Conservation (phyloP, 2,888 invertebrate species). For the Lasioglossum zephyrum region DNA sequence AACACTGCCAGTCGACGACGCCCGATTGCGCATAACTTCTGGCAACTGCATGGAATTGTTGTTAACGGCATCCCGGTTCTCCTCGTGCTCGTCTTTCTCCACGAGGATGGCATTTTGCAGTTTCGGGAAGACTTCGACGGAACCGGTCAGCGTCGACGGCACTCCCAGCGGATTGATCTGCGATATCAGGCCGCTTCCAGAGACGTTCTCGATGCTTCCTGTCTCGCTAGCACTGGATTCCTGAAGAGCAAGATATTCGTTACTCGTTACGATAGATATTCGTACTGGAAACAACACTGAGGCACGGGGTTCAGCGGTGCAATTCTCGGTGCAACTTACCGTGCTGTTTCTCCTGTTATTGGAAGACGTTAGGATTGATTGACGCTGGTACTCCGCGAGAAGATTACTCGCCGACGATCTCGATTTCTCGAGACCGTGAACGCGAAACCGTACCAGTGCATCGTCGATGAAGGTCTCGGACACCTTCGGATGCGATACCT, state of each 20-base stretch:
- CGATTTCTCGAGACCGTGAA: slow-evolving; percentile 91
- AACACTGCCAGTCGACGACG: slow-evolving; percentile 84
- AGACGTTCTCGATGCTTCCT: slow-evolving; percentile 80
- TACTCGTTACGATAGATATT: neutral
- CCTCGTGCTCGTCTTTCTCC: slow-evolving; percentile 71
- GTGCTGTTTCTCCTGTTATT: slow-evolving; percentile 79
- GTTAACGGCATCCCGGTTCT: slow-evolving; percentile 66
- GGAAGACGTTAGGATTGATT: slow-evolving; percentile 73
- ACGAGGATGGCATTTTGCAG: slow-evolving; percentile 57
- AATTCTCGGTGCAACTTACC: slow-evolving; percentile 69
- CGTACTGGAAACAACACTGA: neutral
- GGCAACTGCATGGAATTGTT: slow-evolving; percentile 75
- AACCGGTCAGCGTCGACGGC: slow-evolving; percentile 73
- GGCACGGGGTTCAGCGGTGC: neutral
- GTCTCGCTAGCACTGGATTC: slow-evolving; percentile 80
- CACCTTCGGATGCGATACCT: slow-evolving; percentile 94
- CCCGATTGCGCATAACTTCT: slow-evolving; percentile 84
- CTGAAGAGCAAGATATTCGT: slow-evolving; percentile 61
- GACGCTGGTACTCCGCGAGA: slow-evolving; percentile 84
- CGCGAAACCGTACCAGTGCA: slow-evolving; percentile 92
- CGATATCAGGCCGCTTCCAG: slow-evolving; percentile 81
- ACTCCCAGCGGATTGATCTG: slow-evolving; percentile 77
- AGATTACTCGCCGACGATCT: slow-evolving; percentile 85
- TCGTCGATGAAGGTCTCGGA: slow-evolving; percentile 96
- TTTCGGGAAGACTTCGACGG: slow-evolving; percentile 79